A percentile compares a stretch with the other conserved stretches of the same genome.
phyloP scores from a whole-genome alignment of 2,113 vertebrate genomes.

The Nothoprocta perdicaria region DNA sequence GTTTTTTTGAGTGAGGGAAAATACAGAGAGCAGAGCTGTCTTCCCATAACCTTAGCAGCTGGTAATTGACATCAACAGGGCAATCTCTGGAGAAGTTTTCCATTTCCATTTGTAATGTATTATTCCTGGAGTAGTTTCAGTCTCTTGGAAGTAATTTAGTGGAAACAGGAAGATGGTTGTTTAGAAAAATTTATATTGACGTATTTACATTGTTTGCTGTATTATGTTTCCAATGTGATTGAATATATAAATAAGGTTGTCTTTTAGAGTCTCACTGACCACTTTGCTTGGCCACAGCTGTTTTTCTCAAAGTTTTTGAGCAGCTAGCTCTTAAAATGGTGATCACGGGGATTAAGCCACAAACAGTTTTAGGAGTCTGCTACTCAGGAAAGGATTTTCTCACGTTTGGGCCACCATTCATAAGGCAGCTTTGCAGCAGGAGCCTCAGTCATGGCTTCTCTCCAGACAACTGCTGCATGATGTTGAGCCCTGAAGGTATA shows the following conservation, averaged over 20 bases:
- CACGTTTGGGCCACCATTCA: not conserved
- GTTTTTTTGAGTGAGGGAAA: not conserved
- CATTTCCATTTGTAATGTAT: not conserved
- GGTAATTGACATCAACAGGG: not conserved
- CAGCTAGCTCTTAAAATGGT: not conserved
- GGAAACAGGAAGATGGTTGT: not conserved
- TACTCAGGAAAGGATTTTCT: not conserved
- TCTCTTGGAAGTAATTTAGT: not conserved
- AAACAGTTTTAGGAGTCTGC: not conserved
- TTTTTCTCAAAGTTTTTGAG: not conserved
- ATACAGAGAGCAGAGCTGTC: not conserved
- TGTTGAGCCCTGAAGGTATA: fast-evolving
- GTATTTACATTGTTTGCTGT: not conserved
- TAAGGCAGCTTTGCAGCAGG: not conserved
- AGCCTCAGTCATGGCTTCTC: not conserved
- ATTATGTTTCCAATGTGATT: not conserved
- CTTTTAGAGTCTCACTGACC: not conserved
- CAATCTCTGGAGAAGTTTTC: not conserved
- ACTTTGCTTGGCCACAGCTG: not conserved
- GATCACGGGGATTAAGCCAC: not conserved
- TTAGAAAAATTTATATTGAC: not conserved
- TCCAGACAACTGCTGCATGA: not conserved
- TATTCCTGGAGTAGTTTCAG: not conserved
- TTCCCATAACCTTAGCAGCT: not conserved
- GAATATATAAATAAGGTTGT: not conserved